Evolutionary conservation across 2,113 vertebrate species (phyloP).

Genomic region (Zosterops pallidus): DNA sequence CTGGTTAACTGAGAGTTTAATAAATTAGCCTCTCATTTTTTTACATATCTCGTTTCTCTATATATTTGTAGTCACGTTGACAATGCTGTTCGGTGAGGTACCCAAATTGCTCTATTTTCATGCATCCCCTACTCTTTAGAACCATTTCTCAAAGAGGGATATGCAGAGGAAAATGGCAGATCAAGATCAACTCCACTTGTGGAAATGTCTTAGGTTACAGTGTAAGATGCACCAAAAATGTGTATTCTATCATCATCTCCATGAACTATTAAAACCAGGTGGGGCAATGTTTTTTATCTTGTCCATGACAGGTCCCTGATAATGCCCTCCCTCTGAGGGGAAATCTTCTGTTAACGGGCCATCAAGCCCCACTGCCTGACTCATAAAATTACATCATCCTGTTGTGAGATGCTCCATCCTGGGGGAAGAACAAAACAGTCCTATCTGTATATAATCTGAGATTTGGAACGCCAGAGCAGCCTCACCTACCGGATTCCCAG

Average conservation of each 20-base stretch:
- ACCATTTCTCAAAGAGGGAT: constrained; percentile 90
- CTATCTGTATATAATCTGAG: too few species aligned
- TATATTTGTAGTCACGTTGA: not conserved
- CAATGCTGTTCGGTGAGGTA: constrained; percentile 48
- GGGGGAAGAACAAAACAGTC: not conserved
- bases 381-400: not conserved
- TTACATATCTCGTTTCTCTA: not conserved
- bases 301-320: too few species aligned
- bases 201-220: not conserved
- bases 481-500: not conserved
- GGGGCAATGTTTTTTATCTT: not conserved
- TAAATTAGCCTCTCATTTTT: not conserved
- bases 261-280: too few species aligned
- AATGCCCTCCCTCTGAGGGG: too few species aligned
- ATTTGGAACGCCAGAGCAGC: not conserved
- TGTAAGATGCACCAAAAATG: not conserved
- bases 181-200: not conserved
- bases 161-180: constrained; percentile 91
- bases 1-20: not conserved
- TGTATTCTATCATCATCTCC: too few species aligned
- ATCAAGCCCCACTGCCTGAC: not conserved
- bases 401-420: not conserved
- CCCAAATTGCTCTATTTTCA: constrained; percentile 87
- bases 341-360: not conserved
- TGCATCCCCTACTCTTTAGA: constrained; percentile 93